Conservation (phyloP, 2,797 vertebrate genomes). For the Ibycter americanus region DNA sequence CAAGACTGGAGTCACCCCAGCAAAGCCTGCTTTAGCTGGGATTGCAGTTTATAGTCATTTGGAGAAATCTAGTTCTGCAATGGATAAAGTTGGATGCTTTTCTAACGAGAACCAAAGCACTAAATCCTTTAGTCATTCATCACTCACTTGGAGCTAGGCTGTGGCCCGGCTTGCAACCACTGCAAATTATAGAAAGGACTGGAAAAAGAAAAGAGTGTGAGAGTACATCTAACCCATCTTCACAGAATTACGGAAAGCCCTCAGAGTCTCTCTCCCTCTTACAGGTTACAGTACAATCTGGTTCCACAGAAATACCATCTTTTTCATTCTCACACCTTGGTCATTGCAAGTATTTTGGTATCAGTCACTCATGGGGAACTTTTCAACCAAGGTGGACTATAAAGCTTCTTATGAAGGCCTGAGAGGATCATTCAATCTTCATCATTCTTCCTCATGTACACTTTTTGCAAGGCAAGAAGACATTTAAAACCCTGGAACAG, state of each 20-base stretch:
- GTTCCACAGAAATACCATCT: not conserved
- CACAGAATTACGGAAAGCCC: not conserved
- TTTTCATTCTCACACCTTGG: not conserved
- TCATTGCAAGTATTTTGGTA: not conserved
- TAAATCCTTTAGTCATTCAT: slow-evolving; percentile 60
- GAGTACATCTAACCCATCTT: not conserved
- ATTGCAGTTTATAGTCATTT: not conserved
- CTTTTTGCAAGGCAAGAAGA: not conserved
- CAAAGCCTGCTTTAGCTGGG: slow-evolving; percentile 31
- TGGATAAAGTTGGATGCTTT: slow-evolving; percentile 46
- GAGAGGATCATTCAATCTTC: not conserved
- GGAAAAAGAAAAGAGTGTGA: slow-evolving; percentile 4
- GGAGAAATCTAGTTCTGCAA: slow-evolving; percentile 46
- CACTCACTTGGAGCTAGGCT: slow-evolving; percentile 16
- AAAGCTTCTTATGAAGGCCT: not conserved
- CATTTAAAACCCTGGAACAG: not conserved
- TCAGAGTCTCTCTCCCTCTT: not conserved
- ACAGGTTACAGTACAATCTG: not conserved
- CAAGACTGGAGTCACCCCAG: slow-evolving; percentile 26
- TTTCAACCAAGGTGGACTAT: not conserved
- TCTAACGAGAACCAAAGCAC: slow-evolving; percentile 58
- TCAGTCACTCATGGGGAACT: not conserved
- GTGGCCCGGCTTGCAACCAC: slow-evolving; percentile 2
- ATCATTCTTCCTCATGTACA: not conserved
- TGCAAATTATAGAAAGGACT: slow-evolving; percentile 44